Evolutionary conservation across 2,888 invertebrate genomes (phyloP).

Genomic region (Microplitis manilae): DNA sequence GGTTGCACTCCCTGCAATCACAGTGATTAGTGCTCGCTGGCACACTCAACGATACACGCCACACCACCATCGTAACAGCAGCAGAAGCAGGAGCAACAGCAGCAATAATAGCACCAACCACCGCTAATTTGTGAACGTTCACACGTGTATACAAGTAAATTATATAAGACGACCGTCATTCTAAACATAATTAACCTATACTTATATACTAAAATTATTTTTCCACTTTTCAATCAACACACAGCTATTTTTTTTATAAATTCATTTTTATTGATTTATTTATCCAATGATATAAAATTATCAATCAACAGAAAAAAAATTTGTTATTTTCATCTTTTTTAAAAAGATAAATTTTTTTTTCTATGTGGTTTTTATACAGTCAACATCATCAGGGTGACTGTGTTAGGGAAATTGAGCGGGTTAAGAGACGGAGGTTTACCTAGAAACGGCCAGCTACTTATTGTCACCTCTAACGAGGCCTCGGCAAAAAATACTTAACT

Average conservation of each 20-base stretch:
- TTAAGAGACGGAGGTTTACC: constrained; percentile 12
- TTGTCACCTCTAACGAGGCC: constrained; percentile 70
- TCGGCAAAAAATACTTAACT: constrained; percentile 58
- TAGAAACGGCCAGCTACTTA: constrained; percentile 63
- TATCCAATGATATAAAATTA: neutral
- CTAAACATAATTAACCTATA: neutral
- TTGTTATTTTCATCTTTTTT: too few species aligned
- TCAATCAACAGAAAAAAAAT: neutral
- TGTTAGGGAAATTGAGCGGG: neutral
- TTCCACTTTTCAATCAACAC: neutral
- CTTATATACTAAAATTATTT: neutral
- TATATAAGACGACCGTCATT: constrained; percentile 34
- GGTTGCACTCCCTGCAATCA: constrained; percentile 67
- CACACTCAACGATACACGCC: constrained; percentile 44
- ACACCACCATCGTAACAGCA: neutral
- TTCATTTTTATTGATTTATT: neutral
- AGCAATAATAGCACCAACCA: constrained; percentile 35
- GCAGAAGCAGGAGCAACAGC: too few species aligned
- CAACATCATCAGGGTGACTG: neutral
- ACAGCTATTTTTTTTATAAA: neutral
- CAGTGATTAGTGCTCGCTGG: constrained; percentile 63
- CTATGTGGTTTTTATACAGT: neutral
- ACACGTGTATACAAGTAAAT: constrained; percentile 47
- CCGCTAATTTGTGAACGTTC: constrained; percentile 66
- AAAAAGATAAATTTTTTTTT: neutral